Conservation (phyloP, 2,113 vertebrate genomes). For the Baryphthengus martii region DNA sequence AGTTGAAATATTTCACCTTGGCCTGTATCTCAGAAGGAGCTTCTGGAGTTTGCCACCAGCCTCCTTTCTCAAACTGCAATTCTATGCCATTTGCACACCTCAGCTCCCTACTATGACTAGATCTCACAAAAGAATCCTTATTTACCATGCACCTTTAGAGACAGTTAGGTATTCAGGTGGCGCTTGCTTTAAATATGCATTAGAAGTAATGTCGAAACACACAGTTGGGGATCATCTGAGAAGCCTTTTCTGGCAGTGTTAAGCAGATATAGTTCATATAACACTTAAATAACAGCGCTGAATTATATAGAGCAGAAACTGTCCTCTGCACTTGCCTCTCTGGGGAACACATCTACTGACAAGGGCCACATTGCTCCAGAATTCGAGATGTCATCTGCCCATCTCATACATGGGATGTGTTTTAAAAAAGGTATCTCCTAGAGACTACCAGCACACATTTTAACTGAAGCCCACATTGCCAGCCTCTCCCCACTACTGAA, state of each 20-base stretch:
- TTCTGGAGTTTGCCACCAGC: background rate
- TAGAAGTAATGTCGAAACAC: background rate
- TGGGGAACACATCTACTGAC: background rate
- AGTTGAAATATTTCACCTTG: background rate
- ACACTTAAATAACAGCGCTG: background rate
- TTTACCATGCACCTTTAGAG: background rate
- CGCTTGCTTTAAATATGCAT: background rate
- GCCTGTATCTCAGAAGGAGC: background rate
- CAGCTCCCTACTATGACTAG: background rate
- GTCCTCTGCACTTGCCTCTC: background rate
- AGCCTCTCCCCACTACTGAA: background rate
- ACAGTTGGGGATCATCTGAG: background rate
- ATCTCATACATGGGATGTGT: background rate
- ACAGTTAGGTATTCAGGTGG: background rate
- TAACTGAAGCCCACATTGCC: background rate
- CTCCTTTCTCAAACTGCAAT: background rate
- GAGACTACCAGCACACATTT: background rate
- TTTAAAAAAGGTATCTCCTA: background rate
- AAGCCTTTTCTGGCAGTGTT: background rate
- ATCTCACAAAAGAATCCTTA: background rate
- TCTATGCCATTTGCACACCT: background rate
- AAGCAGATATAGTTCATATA: background rate
- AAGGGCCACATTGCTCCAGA: background rate
- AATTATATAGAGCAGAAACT: background rate
- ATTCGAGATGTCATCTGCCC: accelerated